A percentile compares a stretch with the other conserved stretches of the same genome.
Conservation (phyloP, 92 coral and sea anemone genomes). For the Phymanthus crucifer region DNA sequence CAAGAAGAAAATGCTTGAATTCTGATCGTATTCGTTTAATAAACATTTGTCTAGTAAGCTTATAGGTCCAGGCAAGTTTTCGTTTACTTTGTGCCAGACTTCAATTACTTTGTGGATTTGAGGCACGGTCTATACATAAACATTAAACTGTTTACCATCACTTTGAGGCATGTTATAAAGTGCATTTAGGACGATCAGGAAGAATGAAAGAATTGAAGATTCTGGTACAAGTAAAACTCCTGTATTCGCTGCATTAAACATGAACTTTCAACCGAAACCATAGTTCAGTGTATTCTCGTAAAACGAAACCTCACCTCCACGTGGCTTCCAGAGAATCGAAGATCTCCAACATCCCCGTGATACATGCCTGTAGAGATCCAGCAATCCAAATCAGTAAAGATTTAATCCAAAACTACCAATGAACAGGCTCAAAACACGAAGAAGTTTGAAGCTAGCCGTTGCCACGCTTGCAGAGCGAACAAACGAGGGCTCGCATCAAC, state of each 20-base stretch:
- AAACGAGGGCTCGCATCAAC: slow-evolving; percentile 73
- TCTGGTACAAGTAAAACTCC: slow-evolving; percentile 26
- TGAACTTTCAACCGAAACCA: slow-evolving; percentile 37
- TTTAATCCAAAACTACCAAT: neutral
- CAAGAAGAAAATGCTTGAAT: slow-evolving; percentile 25
- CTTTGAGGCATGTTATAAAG: neutral
- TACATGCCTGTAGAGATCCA: slow-evolving; percentile 70
- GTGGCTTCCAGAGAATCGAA: slow-evolving; percentile 96
- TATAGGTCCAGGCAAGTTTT: slow-evolving; percentile 28
- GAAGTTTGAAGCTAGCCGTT: slow-evolving; percentile 57
- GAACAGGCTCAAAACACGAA: slow-evolving; percentile 36
- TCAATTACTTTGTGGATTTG: slow-evolving; percentile 43
- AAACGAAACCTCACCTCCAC: slow-evolving; percentile 87
- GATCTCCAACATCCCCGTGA: slow-evolving; percentile 84
- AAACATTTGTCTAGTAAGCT: slow-evolving; percentile 1
- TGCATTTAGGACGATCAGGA: slow-evolving; percentile 15
- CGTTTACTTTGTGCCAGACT: slow-evolving; percentile 31
- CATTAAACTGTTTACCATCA: slow-evolving; percentile 15
- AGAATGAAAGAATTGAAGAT: slow-evolving; percentile 10
- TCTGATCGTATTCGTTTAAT: slow-evolving; percentile 20
- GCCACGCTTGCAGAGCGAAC: slow-evolving; percentile 68
- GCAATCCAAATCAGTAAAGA: slow-evolving; percentile 17
- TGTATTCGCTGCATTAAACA: slow-evolving; percentile 48
- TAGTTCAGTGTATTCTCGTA: slow-evolving; percentile 51
- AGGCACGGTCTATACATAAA: slow-evolving; percentile 43